Conservation (phyloP, 2,113 vertebrate species). For the Brevimyrus niger region DNA sequence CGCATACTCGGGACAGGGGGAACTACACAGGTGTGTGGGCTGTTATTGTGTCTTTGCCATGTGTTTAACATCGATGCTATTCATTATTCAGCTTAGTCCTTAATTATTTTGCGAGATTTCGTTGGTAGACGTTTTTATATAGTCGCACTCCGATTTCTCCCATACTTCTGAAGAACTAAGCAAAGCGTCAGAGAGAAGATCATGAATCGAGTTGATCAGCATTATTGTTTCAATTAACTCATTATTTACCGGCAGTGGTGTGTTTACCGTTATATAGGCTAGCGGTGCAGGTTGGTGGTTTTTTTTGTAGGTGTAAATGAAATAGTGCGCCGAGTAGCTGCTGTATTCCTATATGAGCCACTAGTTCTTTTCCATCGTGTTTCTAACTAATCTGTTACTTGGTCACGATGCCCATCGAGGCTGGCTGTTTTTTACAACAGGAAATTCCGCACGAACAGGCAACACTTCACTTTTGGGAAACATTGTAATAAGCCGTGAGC, state of each 20-base stretch:
- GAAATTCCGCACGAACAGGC: neutral
- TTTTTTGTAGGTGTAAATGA: neutral
- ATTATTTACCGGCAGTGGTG: neutral
- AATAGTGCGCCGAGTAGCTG: neutral
- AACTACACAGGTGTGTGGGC: neutral
- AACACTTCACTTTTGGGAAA: neutral
- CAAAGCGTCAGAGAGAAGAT: neutral
- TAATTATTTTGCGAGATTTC: neutral
- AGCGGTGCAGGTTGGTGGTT: neutral
- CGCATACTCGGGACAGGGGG: neutral
- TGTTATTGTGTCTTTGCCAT: neutral
- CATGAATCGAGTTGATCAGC: neutral
- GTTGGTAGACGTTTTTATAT: neutral
- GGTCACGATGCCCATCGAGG: neutral
- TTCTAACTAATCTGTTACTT: neutral
- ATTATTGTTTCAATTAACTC: neutral
- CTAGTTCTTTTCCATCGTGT: neutral
- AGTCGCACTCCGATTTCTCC: neutral
- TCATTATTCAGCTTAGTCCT: neutral
- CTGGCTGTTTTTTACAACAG: neutral
- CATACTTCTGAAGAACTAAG: neutral
- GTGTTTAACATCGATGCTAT: neutral
- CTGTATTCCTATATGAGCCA: neutral
- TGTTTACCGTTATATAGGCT: neutral
- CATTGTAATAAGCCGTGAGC: neutral